phyloP scores from a whole-genome alignment of 2,888 invertebrate species.

The Diachrysia chrysitis region DNA sequence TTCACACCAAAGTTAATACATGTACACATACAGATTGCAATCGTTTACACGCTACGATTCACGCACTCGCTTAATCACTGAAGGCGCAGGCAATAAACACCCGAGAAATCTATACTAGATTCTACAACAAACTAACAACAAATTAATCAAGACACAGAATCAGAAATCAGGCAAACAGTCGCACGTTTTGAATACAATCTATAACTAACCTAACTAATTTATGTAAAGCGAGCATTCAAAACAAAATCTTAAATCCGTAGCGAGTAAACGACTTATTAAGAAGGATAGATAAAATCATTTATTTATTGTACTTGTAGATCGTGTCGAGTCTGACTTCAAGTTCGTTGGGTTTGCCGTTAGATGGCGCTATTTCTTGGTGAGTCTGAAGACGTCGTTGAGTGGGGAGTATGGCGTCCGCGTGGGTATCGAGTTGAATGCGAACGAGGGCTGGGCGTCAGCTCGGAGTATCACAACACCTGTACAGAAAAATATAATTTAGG shows the following conservation, averaged over 20 bases:
- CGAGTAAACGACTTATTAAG: constrained; percentile 53
- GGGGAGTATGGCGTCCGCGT: constrained; percentile 85
- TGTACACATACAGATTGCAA: constrained; percentile 39
- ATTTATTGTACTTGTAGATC: constrained; percentile 79
- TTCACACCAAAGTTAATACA: constrained; percentile 61
- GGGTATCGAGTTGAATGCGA: constrained; percentile 82
- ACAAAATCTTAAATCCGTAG: constrained; percentile 36
- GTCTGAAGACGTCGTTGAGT: constrained; percentile 85
- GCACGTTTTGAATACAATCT: constrained; percentile 37
- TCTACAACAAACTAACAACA: constrained; percentile 37
- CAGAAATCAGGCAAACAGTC: constrained; percentile 32
- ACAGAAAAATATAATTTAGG: constrained; percentile 15
- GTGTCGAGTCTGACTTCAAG: constrained; percentile 57
- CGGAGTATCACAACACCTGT: constrained; percentile 94
- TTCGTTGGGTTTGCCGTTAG: constrained; percentile 51
- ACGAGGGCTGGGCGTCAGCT: constrained; percentile 92
- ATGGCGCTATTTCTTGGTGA: constrained; percentile 75
- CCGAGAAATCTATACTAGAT: constrained; percentile 23
- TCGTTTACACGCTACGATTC: constrained; percentile 56
- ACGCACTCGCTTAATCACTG: constrained; percentile 22
- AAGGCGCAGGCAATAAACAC: constrained; percentile 19
- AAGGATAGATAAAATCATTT: constrained; percentile 48
- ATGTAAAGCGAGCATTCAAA: constrained; percentile 30
- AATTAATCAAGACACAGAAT: constrained; percentile 10
- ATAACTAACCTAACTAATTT: constrained; percentile 25